Percentiles rank a stretch among this genome's conserved stretches.
Conservation (phyloP, 2,113 vertebrate genomes). For the Chelonoidis abingdonii region DNA sequence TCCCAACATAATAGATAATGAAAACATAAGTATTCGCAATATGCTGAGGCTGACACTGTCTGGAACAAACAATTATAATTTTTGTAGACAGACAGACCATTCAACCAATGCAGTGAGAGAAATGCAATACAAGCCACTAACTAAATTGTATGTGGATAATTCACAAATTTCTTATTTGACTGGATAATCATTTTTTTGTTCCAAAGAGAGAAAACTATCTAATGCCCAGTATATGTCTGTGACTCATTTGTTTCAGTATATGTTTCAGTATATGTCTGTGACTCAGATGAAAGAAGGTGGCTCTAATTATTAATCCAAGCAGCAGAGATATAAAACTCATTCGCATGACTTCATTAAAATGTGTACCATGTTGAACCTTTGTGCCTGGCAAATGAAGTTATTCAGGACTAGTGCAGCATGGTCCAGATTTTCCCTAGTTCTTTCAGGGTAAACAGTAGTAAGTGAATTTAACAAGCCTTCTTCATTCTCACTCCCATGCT, state of each 20-base stretch:
- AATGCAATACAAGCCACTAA: neutral
- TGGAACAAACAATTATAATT: neutral
- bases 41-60: neutral
- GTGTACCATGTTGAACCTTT: neutral
- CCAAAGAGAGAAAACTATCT: neutral
- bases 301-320: neutral
- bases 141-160: neutral
- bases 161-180: neutral
- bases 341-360: neutral
- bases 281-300: neutral
- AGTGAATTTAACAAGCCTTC: neutral
- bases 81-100: neutral
- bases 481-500: neutral
- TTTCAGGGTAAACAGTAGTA: neutral
- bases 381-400: neutral
- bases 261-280: neutral
- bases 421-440: neutral
- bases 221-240: fast-evolving
- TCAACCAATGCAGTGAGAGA: neutral
- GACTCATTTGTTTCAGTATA: neutral
- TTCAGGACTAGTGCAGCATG: neutral
- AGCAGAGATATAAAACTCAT: neutral
- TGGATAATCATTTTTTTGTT: neutral
- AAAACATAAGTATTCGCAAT: neutral
- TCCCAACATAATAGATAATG: neutral